Percentiles rank a stretch among this genome's conserved stretches.
Conservation (phyloP, 2,113 vertebrate genomes). For the Rousettus leschenaultii region DNA sequence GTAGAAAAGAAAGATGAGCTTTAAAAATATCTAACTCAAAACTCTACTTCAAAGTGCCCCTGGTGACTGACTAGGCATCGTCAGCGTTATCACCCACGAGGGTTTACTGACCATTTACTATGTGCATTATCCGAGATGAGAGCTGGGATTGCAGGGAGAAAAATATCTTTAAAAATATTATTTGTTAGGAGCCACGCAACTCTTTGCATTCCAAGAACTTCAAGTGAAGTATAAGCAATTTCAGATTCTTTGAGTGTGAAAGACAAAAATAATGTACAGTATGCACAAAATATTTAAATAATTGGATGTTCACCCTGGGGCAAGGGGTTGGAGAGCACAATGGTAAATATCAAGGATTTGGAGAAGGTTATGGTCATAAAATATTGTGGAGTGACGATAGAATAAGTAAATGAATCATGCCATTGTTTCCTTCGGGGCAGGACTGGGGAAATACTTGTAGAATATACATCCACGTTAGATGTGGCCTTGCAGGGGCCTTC, state of each 20-base stretch:
- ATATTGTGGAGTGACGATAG: not conserved
- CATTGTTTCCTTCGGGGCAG: not conserved
- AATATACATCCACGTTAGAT: not conserved
- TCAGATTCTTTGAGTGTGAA: not conserved
- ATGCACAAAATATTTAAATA: not conserved
- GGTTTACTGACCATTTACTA: not conserved
- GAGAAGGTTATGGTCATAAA: not conserved
- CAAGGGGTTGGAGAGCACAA: not conserved
- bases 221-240: not conserved
- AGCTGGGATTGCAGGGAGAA: not conserved
- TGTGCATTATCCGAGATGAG: not conserved
- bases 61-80: not conserved
- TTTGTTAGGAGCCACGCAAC: not conserved
- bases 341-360: not conserved
- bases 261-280: not conserved
- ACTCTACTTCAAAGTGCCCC: not conserved
- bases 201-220: conserved; percentile 5
- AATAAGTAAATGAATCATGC: not conserved
- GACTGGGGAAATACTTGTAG: no score
- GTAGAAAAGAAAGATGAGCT: not conserved
- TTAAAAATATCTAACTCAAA: not conserved
- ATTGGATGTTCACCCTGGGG: not conserved
- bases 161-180: not conserved
- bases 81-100: not conserved
- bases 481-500: no score